These are phyloP conservation scores for Cuculus canorus DNA, from an alignment of 2,797 vertebrate genomes.

Conservation along the genomic window DNA sequence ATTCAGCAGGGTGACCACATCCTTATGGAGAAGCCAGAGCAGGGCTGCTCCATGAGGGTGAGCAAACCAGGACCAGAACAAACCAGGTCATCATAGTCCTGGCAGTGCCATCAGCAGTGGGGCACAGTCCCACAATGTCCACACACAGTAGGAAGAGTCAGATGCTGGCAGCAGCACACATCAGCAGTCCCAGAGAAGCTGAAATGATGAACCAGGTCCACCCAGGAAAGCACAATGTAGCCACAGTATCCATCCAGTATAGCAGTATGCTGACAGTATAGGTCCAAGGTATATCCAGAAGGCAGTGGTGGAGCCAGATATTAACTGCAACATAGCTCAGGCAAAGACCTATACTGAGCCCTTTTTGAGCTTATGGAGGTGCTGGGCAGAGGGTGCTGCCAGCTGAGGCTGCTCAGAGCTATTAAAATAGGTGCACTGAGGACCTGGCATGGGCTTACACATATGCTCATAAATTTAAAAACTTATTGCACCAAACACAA, in stretches of 20 bases:
- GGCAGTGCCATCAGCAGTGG: rapidly evolving
- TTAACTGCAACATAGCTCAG: not conserved
- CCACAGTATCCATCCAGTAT: not conserved
- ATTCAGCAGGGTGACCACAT: not conserved
- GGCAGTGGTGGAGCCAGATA: not conserved
- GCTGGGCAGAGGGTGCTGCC: not conserved
- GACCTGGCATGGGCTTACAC: not conserved
- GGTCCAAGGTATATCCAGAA: not conserved
- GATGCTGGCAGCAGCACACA: not conserved
- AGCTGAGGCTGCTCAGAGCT: not conserved
- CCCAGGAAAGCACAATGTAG: not conserved
- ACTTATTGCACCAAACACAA: not conserved
- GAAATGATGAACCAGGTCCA: not conserved
- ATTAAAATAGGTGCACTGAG: not conserved
- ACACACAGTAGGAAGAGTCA: rapidly evolving
- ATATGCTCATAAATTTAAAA: not conserved
- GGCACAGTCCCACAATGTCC: not conserved
- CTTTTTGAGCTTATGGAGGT: not conserved
- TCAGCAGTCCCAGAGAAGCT: not conserved
- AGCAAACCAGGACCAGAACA: not conserved
- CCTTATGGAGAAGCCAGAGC: not conserved
- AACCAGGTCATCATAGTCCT: not conserved
- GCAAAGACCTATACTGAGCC: not conserved
- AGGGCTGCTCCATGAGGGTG: not conserved
- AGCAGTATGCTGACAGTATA: too few relatives aligned